These are phyloP conservation scores for Prochilodus magdalenae DNA, from an alignment of 2,113 vertebrate species.

Conservation along the genomic window DNA sequence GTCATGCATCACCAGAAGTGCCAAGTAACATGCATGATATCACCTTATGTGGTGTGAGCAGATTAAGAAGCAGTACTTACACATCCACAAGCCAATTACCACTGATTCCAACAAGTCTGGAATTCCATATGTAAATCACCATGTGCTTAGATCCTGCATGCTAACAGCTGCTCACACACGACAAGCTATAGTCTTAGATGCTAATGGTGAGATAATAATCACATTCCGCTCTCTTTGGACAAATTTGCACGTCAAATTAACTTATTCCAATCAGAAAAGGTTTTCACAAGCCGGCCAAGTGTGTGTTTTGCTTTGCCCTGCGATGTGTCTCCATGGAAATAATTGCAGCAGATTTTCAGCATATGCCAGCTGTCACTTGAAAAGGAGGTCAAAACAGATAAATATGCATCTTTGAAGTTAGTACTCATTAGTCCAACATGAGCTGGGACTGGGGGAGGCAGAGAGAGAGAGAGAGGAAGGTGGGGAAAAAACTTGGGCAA, in stretches of 20 bases:
- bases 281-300: slow-evolving; percentile 33
- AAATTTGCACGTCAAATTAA: slow-evolving; percentile 1
- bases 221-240: slow-evolving; percentile 29
- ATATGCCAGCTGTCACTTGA: slow-evolving; percentile 61
- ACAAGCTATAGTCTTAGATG: slow-evolving; percentile 30
- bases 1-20: background rate
- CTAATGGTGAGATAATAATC: slow-evolving; percentile 24
- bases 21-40: background rate
- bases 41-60: background rate
- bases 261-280: slow-evolving; percentile 32
- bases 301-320: slow-evolving; percentile 49
- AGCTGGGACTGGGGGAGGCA: slow-evolving; percentile 34
- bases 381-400: slow-evolving; percentile 57
- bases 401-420: slow-evolving; percentile 60
- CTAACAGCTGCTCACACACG: background rate
- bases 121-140: slow-evolving; percentile 2
- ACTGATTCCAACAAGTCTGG: background rate
- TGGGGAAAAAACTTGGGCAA: background rate
- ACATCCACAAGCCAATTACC: slow-evolving; percentile 10
- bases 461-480: slow-evolving; percentile 2
- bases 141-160: slow-evolving; percentile 4
- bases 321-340: slow-evolving; percentile 51
- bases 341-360: slow-evolving; percentile 52
- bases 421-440: slow-evolving; percentile 54
- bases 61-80: background rate